Evolutionary conservation across 2,113 vertebrate species (phyloP).

Genomic region (Bothrops jararaca): DNA sequence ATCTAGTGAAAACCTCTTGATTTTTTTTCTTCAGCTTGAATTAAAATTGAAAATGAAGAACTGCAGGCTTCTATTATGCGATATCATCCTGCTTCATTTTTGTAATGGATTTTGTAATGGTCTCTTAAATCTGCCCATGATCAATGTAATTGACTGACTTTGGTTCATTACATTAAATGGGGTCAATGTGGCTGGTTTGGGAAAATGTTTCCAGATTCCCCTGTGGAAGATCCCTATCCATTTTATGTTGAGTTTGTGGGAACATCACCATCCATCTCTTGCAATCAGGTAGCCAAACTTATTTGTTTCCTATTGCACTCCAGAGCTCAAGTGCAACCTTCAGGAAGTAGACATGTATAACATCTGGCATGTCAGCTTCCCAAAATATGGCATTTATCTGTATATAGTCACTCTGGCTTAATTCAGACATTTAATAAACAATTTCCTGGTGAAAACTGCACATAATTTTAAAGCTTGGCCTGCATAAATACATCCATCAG

Average conservation of each 20-base stretch:
- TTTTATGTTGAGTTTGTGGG: neutral
- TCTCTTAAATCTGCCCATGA: neutral
- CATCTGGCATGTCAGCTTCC: conserved; percentile 16
- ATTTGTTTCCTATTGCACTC: neutral
- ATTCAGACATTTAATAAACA: conserved; percentile 42
- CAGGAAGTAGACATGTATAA: neutral
- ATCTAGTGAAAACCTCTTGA: neutral
- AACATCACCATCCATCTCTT: neutral
- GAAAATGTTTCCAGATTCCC: neutral
- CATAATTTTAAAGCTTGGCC: conserved; percentile 40
- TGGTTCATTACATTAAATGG: neutral
- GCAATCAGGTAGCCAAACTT: neutral
- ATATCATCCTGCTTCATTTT: neutral
- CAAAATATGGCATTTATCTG: conserved; percentile 27
- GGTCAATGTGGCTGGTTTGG: neutral
- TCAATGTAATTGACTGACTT: neutral
- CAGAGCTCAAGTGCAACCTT: neutral
- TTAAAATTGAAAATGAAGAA: neutral
- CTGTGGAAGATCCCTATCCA: neutral
- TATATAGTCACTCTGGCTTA: conserved; percentile 33
- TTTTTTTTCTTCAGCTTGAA: neutral
- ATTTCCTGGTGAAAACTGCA: conserved; percentile 34
- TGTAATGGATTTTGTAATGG: neutral
- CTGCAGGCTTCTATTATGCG: neutral
- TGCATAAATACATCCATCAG: conserved; percentile 8